phyloP scores from a whole-genome alignment of 1,140 invertebrate species.

The Rhagoletis zephyria region DNA sequence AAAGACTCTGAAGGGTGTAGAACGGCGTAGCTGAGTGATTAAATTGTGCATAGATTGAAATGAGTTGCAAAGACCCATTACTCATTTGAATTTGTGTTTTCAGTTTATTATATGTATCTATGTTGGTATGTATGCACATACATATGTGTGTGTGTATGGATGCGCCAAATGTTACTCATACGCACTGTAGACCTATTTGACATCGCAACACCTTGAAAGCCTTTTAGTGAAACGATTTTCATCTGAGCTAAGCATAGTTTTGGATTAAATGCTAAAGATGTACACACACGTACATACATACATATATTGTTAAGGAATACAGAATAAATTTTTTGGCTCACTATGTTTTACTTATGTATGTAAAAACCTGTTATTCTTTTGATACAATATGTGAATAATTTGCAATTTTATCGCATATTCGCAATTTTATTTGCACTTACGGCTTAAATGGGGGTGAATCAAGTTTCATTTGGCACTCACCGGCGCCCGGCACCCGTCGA shows the following conservation, averaged over 20 bases:
- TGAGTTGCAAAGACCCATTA: not conserved
- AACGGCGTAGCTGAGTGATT: conserved; percentile 2
- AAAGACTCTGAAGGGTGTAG: not conserved
- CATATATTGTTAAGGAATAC: no score
- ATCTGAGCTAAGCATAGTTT: not conserved
- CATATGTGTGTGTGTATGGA: not conserved
- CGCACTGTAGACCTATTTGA: not conserved
- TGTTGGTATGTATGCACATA: not conserved
- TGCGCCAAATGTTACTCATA: not conserved
- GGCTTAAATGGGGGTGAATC: not conserved
- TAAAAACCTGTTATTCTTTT: not conserved
- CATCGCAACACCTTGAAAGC: no score
- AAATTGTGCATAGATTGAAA: conserved; percentile 10
- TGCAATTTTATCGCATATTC: not conserved
- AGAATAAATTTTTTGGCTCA: no score
- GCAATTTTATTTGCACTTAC: not conserved
- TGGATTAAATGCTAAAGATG: not conserved
- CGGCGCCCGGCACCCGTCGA: not conserved
- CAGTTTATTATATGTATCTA: no score
- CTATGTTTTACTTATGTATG: not conserved
- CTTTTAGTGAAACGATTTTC: not conserved
- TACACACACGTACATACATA: no score
- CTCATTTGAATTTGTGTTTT: no score
- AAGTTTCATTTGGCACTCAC: not conserved
- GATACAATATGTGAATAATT: not conserved